Base-by-base conservation (phyloP, 2,113 vertebrate species). In the Arizona elegans region DNA sequence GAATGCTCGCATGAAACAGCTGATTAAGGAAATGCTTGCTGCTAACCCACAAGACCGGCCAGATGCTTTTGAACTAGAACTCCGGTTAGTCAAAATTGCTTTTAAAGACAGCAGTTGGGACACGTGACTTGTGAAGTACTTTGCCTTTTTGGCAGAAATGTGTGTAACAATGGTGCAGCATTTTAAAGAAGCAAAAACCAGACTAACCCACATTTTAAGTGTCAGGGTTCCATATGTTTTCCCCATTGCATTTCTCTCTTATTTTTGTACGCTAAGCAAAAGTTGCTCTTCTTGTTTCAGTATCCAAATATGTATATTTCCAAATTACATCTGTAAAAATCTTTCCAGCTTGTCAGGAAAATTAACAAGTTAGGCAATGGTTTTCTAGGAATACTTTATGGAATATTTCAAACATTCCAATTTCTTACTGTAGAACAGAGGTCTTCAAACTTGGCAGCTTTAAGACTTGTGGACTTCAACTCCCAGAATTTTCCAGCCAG, bases 61-160 rank as follows among this genome's bases (percentile, higher is more conserved):
- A 0, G 99, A 99, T 43, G 99, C 99, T 88, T 98, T 99, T n/a
- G 99, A 99, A 93, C 98, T 99, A 90, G 99, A 99, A 96, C 98
- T 99, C 50, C 97, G 99, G n/a, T 97, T 99, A 96, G 98, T 99
- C 93, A 98, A 98, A 93, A 99, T 99, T 55, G 99, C 99, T 90
- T 99, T 99, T 98, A 98, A 98, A 96, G 99, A 99, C 96, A 98
- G 98, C 95, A 98, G 98, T 98, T 99, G 99, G 99, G 99, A 99
- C 96, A 99, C 99, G 98, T 99, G 99, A 99, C 96, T 91, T 12
- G 53, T 85, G 33, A 0, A 50, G 81, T 8, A 8, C 3, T 26
- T 11, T 23, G 89, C 81, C 85, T 92, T 93, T 91, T 21, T 26
- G 70, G 29, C 43, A 92, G 93, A 95, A 96, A 96, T 94, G 89